Evolutionary conservation across 2,888 invertebrate genomes (phyloP), one percentile per base, ranked within the genome.

Genomic region (Alentia gelatinosa): DNA sequence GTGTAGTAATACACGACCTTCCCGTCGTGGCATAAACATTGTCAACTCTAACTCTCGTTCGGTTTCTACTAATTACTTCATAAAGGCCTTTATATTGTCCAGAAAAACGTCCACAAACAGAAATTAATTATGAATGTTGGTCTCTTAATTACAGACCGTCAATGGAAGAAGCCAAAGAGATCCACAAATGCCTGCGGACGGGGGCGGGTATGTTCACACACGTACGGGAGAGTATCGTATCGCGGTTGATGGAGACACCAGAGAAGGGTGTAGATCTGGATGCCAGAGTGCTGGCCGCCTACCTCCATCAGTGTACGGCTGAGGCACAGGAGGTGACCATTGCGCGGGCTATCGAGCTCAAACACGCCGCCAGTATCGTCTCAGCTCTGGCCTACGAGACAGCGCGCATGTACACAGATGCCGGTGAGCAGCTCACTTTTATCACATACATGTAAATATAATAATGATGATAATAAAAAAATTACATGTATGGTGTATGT

Each of bases 261-360:
- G 96, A 96, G 63, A 96, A 96, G 93, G 96, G 97, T 12, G 96
- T 96, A 56, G 97, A 97, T 95, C 96, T 97, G 91, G 97, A 97
- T 94, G 96, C 96, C 15, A 95, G 97, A 50, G 96, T 97, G 33
- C 94, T 97, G 92, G 97, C 96, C 92, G 97, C 97, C 26, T 97
- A 97, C 94, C 96, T 97, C 33, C 96, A 97, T 94, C 97, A 97
- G 94, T 97, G 97, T 94, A 97, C 97, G 35, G 97, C 97, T 37
- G 97, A 97, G 95, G 97, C 97, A 15, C 97, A 97, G 95, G 97
- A 97, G 96, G 96, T 97, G 56, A 97, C 97, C 26, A 96, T 97
- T 86, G 97, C 97, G 0, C 95, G 97, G 94, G 97, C 97, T 19
- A 97, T 97, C 7, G 97, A 97, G 93, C 94, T 97, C 94, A 97